A percentile compares a stretch with the other conserved stretches of the same genome.
These are phyloP conservation scores for Patiria miniata DNA, from an alignment of 35 echinoderm and acorn worm species.

Conservation along the genomic window DNA sequence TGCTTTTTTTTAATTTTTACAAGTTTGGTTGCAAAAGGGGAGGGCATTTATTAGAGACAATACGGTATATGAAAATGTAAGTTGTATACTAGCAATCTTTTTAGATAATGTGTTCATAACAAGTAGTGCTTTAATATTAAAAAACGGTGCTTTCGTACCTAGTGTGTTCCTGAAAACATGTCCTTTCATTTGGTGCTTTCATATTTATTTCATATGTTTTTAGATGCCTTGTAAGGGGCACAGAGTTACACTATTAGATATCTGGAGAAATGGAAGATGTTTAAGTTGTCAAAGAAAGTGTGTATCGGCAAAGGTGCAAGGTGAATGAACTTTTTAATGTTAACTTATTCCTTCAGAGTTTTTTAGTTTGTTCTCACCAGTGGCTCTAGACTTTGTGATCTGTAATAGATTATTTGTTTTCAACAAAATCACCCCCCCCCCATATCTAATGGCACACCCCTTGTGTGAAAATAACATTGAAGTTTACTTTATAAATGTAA, in stretches of 20 bases:
- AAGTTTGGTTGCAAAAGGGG: background rate
- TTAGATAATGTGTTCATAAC: background rate
- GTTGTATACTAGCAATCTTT: background rate
- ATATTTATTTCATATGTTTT: background rate
- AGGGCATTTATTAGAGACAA: background rate
- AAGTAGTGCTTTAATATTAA: background rate
- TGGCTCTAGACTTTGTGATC: background rate
- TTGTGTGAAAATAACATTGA: background rate
- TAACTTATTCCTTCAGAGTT: background rate
- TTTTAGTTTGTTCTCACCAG: slow-evolving; percentile 1
- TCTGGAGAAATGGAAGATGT: background rate
- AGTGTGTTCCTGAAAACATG: background rate
- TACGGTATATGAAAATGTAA: background rate
- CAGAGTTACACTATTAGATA: background rate
- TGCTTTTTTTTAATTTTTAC: background rate
- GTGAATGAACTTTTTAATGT: background rate
- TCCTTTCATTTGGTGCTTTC: background rate
- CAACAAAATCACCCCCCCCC: background rate
- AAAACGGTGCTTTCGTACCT: background rate
- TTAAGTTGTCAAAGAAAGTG: background rate
- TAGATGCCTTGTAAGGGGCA: background rate
- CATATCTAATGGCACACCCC: background rate
- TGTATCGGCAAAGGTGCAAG: background rate
- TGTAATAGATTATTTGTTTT: background rate
- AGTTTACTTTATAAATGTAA: background rate